Percentiles rank a stretch among this genome's conserved stretches.
Conservation (phyloP, 2,113 vertebrate species). For the Lepus americanus region DNA sequence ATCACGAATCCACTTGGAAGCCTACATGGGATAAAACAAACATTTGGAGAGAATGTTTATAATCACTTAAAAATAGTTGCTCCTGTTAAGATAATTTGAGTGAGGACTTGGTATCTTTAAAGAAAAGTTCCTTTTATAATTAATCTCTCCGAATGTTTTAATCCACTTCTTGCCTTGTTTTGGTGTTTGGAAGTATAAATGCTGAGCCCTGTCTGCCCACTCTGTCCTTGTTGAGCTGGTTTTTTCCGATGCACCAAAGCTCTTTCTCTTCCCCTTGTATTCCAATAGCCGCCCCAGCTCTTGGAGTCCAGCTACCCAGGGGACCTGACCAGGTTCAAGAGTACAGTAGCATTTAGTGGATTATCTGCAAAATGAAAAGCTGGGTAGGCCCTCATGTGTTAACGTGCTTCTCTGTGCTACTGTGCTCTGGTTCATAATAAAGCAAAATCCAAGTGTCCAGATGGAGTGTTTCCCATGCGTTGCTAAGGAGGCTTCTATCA, state of each 20-base stretch:
- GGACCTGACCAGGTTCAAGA: neutral
- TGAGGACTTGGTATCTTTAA: slow-evolving; percentile 4
- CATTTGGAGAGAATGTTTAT: slow-evolving; percentile 63
- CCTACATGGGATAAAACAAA: slow-evolving; percentile 46
- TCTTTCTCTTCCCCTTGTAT: neutral
- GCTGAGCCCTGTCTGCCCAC: neutral
- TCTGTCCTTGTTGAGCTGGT: neutral
- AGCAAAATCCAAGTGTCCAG: neutral
- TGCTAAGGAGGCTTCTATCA: neutral
- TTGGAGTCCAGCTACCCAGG: neutral
- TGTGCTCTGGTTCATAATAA: neutral
- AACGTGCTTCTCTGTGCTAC: neutral
- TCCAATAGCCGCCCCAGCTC: neutral
- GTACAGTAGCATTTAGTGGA: neutral
- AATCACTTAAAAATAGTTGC: slow-evolving; percentile 47
- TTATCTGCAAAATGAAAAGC: slow-evolving; percentile 38
- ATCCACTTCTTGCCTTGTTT: slow-evolving; percentile 40
- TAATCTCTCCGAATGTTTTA: slow-evolving; percentile 31
- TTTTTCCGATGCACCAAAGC: neutral
- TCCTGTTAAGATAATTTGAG: slow-evolving; percentile 4
- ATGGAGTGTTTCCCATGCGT: neutral
- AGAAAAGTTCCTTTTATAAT: slow-evolving; percentile 34
- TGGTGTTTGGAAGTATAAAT: neutral
- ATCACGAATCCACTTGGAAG: slow-evolving; percentile 41
- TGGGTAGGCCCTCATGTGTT: neutral